Evolutionary conservation across 2,113 vertebrate species (phyloP), one percentile per base, ranked within the genome.

Genomic region (Falcunculus frontatus): DNA sequence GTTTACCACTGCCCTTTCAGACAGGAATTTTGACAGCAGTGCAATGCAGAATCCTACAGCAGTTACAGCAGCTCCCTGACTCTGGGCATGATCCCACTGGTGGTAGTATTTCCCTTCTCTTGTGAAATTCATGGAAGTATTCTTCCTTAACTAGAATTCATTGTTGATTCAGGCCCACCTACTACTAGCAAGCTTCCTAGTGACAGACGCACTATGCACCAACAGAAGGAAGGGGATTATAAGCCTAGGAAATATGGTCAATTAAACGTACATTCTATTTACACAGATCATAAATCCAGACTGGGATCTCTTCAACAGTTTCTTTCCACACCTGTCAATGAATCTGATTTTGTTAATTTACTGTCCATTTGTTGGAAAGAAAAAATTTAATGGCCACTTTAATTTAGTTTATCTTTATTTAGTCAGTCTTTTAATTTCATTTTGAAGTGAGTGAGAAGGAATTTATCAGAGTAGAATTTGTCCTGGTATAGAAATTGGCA

Each of bases 401-500:
- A 92, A 76, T 80, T 92, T 46, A 90, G 55, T 65, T 95, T 92
- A 72, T 67, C 95, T 93, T 86, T 85, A 91, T 88, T 49, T 84
- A 69, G 33, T 59, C 44, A 82, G 14, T 35, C 47, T 93, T 90
- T 65, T 62, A 50, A 56, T 80, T 85, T 89, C 10, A 57, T 68
- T 97, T 94, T 95, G 32, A 87, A 89, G 57, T 47, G 59, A 32
- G 37, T 46, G 18, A 91, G 37, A 56, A 87, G 53, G 52, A 94
- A 94, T 79, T 83, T 74, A 19, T 53, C 37, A 75, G 49, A 76
- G 8, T 26, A 78, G 42, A 82, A 81, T 78, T 60, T 64, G 25
- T 56, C n/a, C n/a, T 69, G 16, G 32, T 57, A 49, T 13, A 87
- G 74, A 82, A 72, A 68, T 25, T 69, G 63, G 23, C 35, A 69